Evolutionary conservation across 1,140 invertebrate species (phyloP), one percentile per base, ranked within the genome.

Genomic region (Nixonia krombeini): DNA sequence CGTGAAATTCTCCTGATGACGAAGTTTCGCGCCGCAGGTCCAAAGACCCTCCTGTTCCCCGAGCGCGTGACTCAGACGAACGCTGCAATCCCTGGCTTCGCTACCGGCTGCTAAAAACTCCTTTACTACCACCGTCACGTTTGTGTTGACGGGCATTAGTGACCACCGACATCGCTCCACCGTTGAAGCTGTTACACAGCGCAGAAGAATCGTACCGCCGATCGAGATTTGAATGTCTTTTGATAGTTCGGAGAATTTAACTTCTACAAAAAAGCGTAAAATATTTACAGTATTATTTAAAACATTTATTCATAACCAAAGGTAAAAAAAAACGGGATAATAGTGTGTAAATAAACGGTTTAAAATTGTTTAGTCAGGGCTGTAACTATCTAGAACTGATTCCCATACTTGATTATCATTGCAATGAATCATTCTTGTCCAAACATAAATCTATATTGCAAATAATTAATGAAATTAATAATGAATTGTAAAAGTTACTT

Each of bases 81-180:
- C 80, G 40, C 83, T 85, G 52, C 84, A 86, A 47, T 86, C 83
- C 10, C 81, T 70, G 4, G 69, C 78, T 29, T 82, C 82, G 47
- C 72, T 70, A 8, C 81, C 80, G 10, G 72, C 73, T 3, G 82
- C 76, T 7, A 72, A 57, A 50, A 85, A 86, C 52, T 82, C 81
- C 51, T 82, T 84, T 9, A 85, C 82, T 12, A 84, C 81, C 4
- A 83, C 81, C 9, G 81, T 83, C n/a, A 80, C 83, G 44, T 78
- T 80, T 4, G 80, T 79, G 35, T 82, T 78, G 15, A 76, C 79
- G 1, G 82, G 81, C 4, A 75, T 83, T 31, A 84, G 56, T 3
- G 82, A 84, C 84, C 84, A 86, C 38, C 82, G 73, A 51, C 84
- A 86, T 44, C 84, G 80, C 42, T 84, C 82, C 1, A 86, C 82